These are phyloP conservation scores for Nyctereutes procyonoides DNA, from an alignment of 2,113 vertebrate species.

Conservation along the genomic window DNA sequence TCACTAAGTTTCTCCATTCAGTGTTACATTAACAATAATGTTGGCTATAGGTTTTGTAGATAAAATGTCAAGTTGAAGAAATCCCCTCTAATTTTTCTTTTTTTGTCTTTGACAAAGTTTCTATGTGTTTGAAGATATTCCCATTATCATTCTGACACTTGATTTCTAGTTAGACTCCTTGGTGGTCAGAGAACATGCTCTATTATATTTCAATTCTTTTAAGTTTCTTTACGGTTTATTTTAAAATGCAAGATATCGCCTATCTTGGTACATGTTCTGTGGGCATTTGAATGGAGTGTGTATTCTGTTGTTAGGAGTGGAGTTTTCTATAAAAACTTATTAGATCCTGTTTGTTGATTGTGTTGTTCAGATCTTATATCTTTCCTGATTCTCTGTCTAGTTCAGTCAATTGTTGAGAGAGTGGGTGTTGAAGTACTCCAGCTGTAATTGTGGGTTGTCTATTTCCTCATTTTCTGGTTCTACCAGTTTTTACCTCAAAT, in stretches of 20 bases:
- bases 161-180: neutral
- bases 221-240: neutral
- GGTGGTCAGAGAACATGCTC: neutral
- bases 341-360: neutral
- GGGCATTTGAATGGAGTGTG: neutral
- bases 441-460: neutral
- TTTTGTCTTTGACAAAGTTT: neutral
- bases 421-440: neutral
- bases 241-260: neutral
- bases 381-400: neutral
- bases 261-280: neutral
- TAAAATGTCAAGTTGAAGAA: neutral
- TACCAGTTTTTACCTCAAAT: neutral
- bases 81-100: neutral
- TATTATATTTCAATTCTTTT: slow-evolving; percentile 6
- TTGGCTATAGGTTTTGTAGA: neutral
- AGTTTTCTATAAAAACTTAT: neutral
- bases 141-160: neutral
- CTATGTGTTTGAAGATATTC: neutral
- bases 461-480: neutral
- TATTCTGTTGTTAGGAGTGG: neutral
- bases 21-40: neutral
- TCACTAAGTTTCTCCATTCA: neutral
- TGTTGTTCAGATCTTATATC: neutral
- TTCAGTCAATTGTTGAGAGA: neutral